Evolutionary conservation across 2,797 vertebrate genomes (phyloP), one percentile per base, ranked within the genome.

Genomic region (Falco columbarius): DNA sequence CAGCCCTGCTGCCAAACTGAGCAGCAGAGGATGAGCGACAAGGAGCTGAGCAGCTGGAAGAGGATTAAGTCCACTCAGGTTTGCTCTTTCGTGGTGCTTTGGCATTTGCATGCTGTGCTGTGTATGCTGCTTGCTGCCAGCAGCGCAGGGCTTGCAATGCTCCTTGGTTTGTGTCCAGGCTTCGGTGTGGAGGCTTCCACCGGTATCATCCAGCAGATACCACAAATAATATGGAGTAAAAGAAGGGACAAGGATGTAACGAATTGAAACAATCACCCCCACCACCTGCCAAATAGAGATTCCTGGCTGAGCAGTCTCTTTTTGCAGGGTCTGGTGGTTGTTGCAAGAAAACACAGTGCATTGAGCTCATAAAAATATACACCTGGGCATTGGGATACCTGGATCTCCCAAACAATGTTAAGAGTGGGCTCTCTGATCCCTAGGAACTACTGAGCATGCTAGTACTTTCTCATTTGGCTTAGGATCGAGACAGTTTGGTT

Each of bases 61-160:
- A 77, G 68, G 72, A 90, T 87, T 93, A 88, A 90, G 2, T 30
- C 36, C 0, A 0, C 46, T 61, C 56, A 42, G 63, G 56, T 83
- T 91, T 94, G 90, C 72, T 81, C 73, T 90, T 94, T 79, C 2
- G 1, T 65, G 49, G 26, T 93, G 36, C 70, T 94, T 77, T 90
- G 82, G 70, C 54, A 62, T 92, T 95, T 83, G 65, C 32, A 11
- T 12, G 14, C 59, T 23, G 2, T 20, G 54, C 4, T 59, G 15
- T 51, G 75, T 40, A 34, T 4, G 36, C 46, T 89, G 42, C 55
- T 75, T 2, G 1, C 58, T 87, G 83, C 51, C 15, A 10, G 55
- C 21, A 72, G 66, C 38, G 71, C 52, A 74, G 75, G 52, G 36
- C 36, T 61, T 49, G 11, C 8, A 18, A 4, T 0, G 8, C 19